Base-by-base conservation (phyloP, 2,113 vertebrate genomes). In the Tragelaphus imberbis region DNA sequence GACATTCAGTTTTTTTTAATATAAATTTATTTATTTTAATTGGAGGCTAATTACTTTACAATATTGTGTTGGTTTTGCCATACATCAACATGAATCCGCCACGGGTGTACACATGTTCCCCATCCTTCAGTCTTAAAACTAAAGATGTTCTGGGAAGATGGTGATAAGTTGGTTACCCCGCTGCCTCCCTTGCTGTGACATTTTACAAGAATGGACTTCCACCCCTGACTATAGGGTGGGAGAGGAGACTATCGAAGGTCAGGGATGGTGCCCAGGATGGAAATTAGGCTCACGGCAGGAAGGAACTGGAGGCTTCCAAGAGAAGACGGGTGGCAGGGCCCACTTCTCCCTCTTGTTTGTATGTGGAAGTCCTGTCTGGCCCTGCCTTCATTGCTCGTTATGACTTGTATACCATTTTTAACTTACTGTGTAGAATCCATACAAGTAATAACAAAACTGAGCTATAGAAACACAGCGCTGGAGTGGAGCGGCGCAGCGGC, bases 91-190 rank as follows among this genome's bases (percentile, higher is more conserved):
- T 63, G 61, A 63, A 63, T 30, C 61, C 0, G 1, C 61, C 61
- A 63, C 2, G 2, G 6, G 61, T 63, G 28, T 63, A 63, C 61
- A 63, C 6, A 13, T 63, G 28, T 63, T 63, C 61, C 61, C 28
- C 61, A 30, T 63, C 61, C 28, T 95, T 84, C 33, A 7, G n/a
- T 92, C 94, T 92, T 75, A 49, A 87, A 84, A 90, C 33, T 95
- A n/a, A 61, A 65, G 27, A 44, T 47, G 23, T 63, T 92, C 40
- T 85, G 44, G 77, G 49, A 4, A 40, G 63, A 75, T 65, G 61
- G 49, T 77, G 65, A 59, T 2, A 7, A 87, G 28, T 21, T 27
- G 33, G 65, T 84, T n/a, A 9, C 75, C 16, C 19, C 49, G 2
- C n/a, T 85, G 33, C 56, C 40, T 87, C 49, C 40, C 44, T 49